phyloP scores from a whole-genome alignment of 2,888 invertebrate species.

The Harpagoxenus sublaevis region DNA sequence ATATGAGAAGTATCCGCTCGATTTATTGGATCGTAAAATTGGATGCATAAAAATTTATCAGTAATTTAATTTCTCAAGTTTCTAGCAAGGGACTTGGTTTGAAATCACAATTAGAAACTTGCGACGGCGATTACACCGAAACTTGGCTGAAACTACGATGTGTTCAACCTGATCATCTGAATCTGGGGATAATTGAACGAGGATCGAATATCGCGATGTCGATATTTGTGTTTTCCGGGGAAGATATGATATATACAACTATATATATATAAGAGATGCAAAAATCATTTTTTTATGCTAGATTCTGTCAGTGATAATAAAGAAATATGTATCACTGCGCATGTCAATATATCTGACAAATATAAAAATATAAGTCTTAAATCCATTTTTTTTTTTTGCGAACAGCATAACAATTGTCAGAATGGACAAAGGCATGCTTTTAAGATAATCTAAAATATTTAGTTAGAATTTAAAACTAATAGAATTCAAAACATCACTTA shows the following conservation, averaged over 20 bases:
- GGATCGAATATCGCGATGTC: slow-evolving; percentile 10
- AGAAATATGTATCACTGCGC: neutral
- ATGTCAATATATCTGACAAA: neutral
- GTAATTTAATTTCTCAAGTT: slow-evolving; percentile 51
- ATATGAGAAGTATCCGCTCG: neutral
- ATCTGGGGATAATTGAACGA: slow-evolving; percentile 26
- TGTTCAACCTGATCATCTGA: slow-evolving; percentile 14
- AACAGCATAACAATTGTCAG: neutral
- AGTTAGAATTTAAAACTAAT: neutral
- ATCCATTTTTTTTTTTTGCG: slow-evolving; percentile 5
- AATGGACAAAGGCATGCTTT: neutral
- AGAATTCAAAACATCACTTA: neutral
- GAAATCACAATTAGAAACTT: slow-evolving; percentile 46
- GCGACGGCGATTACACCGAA: slow-evolving; percentile 21
- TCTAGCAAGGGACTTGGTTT: slow-evolving; percentile 1
- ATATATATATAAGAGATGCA: neutral
- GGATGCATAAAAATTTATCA: slow-evolving; percentile 7
- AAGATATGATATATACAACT: neutral
- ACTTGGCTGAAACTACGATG: slow-evolving; percentile 23
- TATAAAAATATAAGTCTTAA: neutral
- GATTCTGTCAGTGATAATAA: neutral
- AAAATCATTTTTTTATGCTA: neutral
- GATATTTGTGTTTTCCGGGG: neutral
- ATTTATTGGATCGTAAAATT: neutral
- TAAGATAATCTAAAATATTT: neutral